Percentiles rank a stretch among this genome's conserved stretches.
phyloP scores from a whole-genome alignment of 2,888 invertebrate species.

The Gandaritis pyraliata region DNA sequence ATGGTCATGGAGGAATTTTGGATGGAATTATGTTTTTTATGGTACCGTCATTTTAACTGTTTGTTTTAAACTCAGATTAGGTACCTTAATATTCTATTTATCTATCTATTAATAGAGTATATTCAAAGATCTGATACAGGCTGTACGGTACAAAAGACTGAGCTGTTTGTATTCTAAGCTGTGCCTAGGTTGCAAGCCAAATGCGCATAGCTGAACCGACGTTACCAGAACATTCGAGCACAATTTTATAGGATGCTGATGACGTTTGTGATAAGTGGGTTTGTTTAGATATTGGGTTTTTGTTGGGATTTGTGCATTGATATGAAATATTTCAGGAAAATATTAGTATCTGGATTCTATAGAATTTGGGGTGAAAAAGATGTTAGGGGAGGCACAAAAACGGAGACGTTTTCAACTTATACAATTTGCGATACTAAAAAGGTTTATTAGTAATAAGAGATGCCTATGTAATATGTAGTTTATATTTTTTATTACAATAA shows the following conservation, averaged over 20 bases:
- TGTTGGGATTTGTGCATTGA: constrained; percentile 19
- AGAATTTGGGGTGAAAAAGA: neutral
- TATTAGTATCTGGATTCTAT: neutral
- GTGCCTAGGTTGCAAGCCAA: constrained; percentile 29
- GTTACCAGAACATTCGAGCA: constrained; percentile 31
- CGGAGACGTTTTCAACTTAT: too few species aligned
- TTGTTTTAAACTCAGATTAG: too few species aligned
- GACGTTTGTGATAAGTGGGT: constrained; percentile 32
- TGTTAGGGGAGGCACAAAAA: too few species aligned
- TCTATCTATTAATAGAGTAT: too few species aligned
- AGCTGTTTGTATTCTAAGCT: constrained; percentile 21
- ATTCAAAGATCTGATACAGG: too few species aligned
- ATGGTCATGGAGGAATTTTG: too few species aligned
- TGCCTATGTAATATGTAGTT: too few species aligned
- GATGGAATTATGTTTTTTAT: too few species aligned
- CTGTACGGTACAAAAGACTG: neutral
- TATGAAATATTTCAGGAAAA: neutral
- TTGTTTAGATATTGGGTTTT: constrained; percentile 26
- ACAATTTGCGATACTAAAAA: too few species aligned
- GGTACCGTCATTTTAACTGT: too few species aligned
- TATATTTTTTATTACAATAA: neutral
- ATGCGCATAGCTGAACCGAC: constrained; percentile 32
- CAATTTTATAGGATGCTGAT: constrained; percentile 32
- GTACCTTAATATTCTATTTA: too few species aligned
- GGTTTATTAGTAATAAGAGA: too few species aligned